Conservation (phyloP, 2,113 vertebrate species). For the Hemicordylus capensis region DNA sequence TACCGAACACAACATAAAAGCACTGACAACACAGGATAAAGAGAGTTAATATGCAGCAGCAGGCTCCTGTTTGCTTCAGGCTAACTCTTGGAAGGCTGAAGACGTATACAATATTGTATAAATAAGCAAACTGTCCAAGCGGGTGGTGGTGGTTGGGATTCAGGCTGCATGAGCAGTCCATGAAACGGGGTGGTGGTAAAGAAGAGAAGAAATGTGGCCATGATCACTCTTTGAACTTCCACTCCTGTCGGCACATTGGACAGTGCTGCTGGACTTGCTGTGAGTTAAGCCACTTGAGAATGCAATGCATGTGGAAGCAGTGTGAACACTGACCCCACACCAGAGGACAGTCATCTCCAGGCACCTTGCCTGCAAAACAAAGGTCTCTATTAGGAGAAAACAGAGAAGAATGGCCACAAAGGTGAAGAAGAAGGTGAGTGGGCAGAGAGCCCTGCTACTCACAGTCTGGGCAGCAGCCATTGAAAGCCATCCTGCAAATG, state of each 20-base stretch:
- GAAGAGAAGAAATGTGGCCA: not conserved
- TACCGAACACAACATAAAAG: not conserved
- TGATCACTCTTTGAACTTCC: constrained; percentile 95
- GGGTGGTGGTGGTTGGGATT: not conserved
- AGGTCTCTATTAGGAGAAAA: not conserved
- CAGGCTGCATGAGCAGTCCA: not conserved
- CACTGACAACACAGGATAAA: not conserved
- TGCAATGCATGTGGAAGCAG: constrained; percentile 99
- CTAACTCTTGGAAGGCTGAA: not conserved
- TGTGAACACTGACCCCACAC: constrained; percentile 98
- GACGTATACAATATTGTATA: not conserved
- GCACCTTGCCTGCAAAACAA: constrained; percentile 87
- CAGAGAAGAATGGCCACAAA: fast-evolving
- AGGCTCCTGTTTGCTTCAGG: not conserved
- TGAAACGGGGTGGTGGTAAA: not conserved
- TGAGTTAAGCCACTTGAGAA: constrained; percentile 97
- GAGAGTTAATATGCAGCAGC: not conserved
- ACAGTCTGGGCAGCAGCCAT: constrained; percentile 97
- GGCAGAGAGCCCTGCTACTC: constrained; percentile 60
- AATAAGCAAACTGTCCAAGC: not conserved
- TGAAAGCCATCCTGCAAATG: constrained; percentile 95
- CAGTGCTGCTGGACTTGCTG: constrained; percentile 98
- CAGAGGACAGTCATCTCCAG: constrained; percentile 95
- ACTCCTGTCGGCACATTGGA: constrained; percentile 97
- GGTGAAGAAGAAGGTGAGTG: not conserved